These are phyloP conservation scores for Haliclystus octoradiatus DNA, from an alignment of 30 jellyfish, hydroid and myxozoan genomes.

Conservation along the genomic window DNA sequence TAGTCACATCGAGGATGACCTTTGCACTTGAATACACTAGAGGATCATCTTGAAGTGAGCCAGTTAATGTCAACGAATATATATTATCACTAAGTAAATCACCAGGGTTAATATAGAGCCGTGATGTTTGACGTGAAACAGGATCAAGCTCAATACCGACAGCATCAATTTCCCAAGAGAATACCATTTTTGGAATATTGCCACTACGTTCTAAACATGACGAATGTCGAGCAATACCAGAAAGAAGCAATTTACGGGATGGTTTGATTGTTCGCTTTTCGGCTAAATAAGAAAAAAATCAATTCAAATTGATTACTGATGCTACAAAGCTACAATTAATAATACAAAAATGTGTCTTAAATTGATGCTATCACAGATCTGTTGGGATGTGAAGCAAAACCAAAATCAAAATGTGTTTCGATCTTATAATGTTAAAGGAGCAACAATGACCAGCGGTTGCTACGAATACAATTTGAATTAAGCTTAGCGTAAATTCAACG, in stretches of 20 bases:
- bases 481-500: too few relatives aligned
- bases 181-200: conserved; percentile 4
- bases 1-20: conserved; percentile 30
- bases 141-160: conserved; percentile 19
- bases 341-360: too few relatives aligned
- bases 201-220: conserved; percentile 26
- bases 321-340: too few relatives aligned
- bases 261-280: conserved; percentile 40
- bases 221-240: conserved; percentile 33
- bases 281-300: conserved; percentile 6
- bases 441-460: too few relatives aligned
- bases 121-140: conserved; percentile 17
- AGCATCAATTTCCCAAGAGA: conserved; percentile 57
- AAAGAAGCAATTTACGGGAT: conserved; percentile 11
- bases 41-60: conserved; percentile 21
- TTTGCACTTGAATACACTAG: conserved; percentile 25
- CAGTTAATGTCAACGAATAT: conserved; percentile 47
- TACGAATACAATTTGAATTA: too few relatives aligned
- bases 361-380: too few relatives aligned
- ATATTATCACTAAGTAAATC: conserved; percentile 30
- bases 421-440: too few relatives aligned
- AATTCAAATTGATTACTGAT: too few relatives aligned
- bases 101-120: conserved; percentile 55
- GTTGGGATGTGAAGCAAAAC: too few relatives aligned
- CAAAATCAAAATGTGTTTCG: too few relatives aligned